Evolutionary conservation across 2,888 invertebrate species (phyloP), one percentile per base, ranked within the genome.

Genomic region (Machimus rusticus): DNA sequence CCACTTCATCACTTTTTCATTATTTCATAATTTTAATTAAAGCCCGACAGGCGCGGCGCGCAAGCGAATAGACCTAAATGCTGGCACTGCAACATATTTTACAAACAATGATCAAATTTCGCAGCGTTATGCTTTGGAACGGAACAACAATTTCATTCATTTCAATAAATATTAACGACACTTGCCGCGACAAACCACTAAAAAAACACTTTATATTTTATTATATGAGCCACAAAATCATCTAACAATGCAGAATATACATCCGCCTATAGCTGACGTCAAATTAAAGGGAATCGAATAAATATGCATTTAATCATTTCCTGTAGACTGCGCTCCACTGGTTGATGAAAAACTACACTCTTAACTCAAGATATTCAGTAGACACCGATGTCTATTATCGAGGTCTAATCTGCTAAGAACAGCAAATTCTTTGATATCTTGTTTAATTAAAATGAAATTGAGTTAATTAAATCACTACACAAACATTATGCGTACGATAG

Each of bases 391-490:
- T 1, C 5, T 23, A 23, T 2, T 66, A 78, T 39, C 76, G 76
- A 6, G 39, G n/a, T 76, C 39, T 76, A 66, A 31, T 76, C 31
- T 34, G 34, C 39, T 66, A 34, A n/a, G 16, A 43, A 43, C 43
- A 78, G 43, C 43, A 39, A 46, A 78, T 43, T 78, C 78, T 43
- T 78, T 78, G 23, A 78, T 78, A 78, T 78, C 78, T 37, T 43
- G 9, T 23, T 78, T 79, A 79, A 79, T 79, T 79, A 79, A 79
- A 79, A 51, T 79, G 28, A 51, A 46, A 79, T 28, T 19, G 51
- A 51, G n/a, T 79, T 79, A 79, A 79, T 51, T 31, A 79, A 79
- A 23, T 31, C 79, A 84, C 66, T 37, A 84, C 81, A 78, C 23
- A 43, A 43, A 37, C 43, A 78, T 43, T 43, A 5, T 23, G 23